Percentiles rank a stretch among this genome's conserved stretches.
phyloP scores from a whole-genome alignment of 2,888 invertebrate species.

The Luperina nickerlii region DNA sequence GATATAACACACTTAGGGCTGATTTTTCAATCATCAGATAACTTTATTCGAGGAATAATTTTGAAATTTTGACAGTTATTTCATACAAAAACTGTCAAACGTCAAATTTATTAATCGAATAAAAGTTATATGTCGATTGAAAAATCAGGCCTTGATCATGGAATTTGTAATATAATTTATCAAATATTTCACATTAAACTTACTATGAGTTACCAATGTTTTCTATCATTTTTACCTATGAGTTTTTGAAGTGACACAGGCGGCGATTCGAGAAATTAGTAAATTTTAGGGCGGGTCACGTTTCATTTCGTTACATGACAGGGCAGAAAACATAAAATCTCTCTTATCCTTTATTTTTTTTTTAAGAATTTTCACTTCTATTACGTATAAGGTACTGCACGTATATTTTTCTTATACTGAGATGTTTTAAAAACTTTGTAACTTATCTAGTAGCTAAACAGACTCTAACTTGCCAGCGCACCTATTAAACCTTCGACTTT shows the following conservation, averaged over 20 bases:
- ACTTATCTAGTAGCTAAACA: neutral
- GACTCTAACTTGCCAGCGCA: neutral
- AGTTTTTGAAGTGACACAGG: neutral
- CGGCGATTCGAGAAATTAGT: neutral
- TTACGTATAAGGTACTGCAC: neutral
- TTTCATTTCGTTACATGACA: neutral
- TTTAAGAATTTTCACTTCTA: neutral
- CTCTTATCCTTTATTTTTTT: neutral
- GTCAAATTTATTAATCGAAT: too few species aligned
- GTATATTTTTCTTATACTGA: neutral
- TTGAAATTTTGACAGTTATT: too few species aligned
- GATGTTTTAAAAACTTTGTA: neutral
- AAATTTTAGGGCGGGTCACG: neutral
- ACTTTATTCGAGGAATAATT: too few species aligned
- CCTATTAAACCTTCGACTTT: neutral
- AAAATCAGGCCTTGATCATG: neutral
- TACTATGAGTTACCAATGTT: slow-evolving; percentile 3
- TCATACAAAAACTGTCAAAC: too few species aligned
- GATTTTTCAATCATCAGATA: too few species aligned
- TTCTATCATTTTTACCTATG: slow-evolving; percentile 33
- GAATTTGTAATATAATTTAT: slow-evolving; percentile 24
- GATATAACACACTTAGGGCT: neutral
- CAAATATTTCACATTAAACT: slow-evolving; percentile 32
- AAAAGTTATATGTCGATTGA: too few species aligned
- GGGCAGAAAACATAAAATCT: neutral